Base-by-base conservation (phyloP, 2,113 vertebrate species). In the Pangasianodon gigas region DNA sequence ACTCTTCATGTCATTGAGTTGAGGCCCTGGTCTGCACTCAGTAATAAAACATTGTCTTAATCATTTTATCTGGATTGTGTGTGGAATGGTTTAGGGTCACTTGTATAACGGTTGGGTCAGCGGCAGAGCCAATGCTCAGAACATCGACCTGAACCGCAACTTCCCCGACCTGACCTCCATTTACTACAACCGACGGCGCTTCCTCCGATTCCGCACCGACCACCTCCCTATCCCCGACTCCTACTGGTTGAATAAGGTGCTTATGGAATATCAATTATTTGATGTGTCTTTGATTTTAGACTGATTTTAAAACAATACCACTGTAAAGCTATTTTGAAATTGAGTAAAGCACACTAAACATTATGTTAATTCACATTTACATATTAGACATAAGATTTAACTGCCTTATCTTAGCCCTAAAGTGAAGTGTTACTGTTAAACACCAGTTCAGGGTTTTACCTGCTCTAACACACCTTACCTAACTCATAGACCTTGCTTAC, bases 201-300 rank as follows among this genome's bases (percentile, higher is more conserved):
- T 96, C 87, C 96, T 93, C 8, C 93, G 95, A 3, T 96, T 94
- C 10, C 97, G 96, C 51, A 95, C 93, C 0, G 97, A 99, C 89
- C 98, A 98, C 93, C 96, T 99, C 62, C 95, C 98, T 60, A 98
- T 99, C 93, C 98, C 98, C 0, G 96, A 98, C 5, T 94, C 96
- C 89, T 99, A 98, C 93, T 99, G 98, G 98, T 96, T 96, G 96
- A 97, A 97, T 91, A 99, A 99, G 97, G 98, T 99, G 48, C 51
- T 51, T 29, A 67, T 11, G 6, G 44, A 67, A 29, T 41, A 32
- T 10, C 11, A 56, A 29, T 60, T 26, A 58, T 19, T 52, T 52
- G 26, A n/a, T 51, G 41, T 77, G 1, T 48, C 10, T 51, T 29
- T 79, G 24, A 79, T 51, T 81, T 52, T 26, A 46, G 8, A n/a